Evolutionary conservation across 2,888 invertebrate species (phyloP), one percentile per base, ranked within the genome.

Genomic region (Ypsolopha sequella): DNA sequence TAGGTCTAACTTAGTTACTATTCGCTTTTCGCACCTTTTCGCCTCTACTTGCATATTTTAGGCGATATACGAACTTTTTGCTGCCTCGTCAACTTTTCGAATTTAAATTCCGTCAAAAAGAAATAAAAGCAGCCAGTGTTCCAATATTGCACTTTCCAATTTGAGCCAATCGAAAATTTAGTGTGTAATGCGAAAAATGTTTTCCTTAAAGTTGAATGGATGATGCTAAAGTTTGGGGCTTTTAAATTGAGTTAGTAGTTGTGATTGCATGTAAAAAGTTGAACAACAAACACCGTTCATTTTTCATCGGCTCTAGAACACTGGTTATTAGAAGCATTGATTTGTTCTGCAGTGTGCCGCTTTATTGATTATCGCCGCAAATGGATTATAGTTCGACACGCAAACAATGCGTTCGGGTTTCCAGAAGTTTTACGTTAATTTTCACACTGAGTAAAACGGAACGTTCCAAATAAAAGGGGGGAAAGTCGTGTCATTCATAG

Each of bases 281-380:
- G 7, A 35, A 43, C 41, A 24, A 35, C 35, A 44, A 41, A 43
- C 36, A 35, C 14, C 9, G 62, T 57, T 56, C 57, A 70, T 70
- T 70, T 70, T 73, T 73, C 66, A 66, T 61, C 55, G 63, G 58
- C 61, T 58, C 59, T 56, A 56, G 61, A 61, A 60, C 68, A 64
- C 62, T 61, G 53, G 70, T 70, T 76, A 73, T 76, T 69, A 73
- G 48, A 68, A 66, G 72, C 81, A 82, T 84, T 82, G 84, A 84
- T 85, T 82, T 80, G 67, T 65, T 54, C 44, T 49, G 75, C 75
- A 68, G 66, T 73, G 24, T 24, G 68, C 60, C 64, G 73, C 64
- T 73, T 68, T 80, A 84, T 85, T 82, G 84, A 84, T 84, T 80
- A 70, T 70, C 63, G 63, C 54, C 56, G 56, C 62, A 77, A 77